Percentiles rank a stretch among this genome's conserved stretches.
These are phyloP conservation scores for Ophiodon elongatus DNA, from an alignment of 2,113 vertebrate species.

Conservation along the genomic window DNA sequence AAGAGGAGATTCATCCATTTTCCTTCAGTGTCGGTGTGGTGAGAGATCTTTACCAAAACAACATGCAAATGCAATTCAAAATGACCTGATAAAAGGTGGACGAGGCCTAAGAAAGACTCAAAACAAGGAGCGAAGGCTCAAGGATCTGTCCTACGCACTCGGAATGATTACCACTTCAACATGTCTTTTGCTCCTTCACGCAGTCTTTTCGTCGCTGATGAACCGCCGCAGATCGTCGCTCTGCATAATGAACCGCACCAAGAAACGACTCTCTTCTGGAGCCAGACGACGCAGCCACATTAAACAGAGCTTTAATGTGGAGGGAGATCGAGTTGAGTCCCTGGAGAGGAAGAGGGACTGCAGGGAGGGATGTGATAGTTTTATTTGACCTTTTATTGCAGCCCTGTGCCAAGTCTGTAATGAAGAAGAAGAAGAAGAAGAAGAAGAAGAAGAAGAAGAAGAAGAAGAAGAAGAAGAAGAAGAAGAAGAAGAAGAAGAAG, in stretches of 20 bases:
- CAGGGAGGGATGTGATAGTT: slow-evolving; percentile 75
- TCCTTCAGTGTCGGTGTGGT: neutral
- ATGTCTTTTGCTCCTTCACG: neutral
- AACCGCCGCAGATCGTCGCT: neutral
- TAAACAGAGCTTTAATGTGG: slow-evolving; percentile 52
- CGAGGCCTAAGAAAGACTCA: neutral
- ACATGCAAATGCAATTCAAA: neutral
- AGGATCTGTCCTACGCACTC: neutral
- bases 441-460: slow-evolving; percentile 47
- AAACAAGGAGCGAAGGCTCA: neutral
- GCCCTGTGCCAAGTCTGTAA: slow-evolving; percentile 69
- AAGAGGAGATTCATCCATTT: neutral
- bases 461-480: slow-evolving; percentile 37
- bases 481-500: slow-evolving; percentile 53
- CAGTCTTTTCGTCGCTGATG: neutral
- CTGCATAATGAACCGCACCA: neutral
- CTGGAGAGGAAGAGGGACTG: slow-evolving; percentile 52
- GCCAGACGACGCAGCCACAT: neutral
- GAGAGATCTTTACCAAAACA: neutral
- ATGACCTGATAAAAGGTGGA: neutral
- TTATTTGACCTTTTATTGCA: slow-evolving; percentile 75
- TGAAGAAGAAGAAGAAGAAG: slow-evolving; percentile 45
- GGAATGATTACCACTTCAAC: neutral
- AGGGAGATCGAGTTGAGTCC: slow-evolving; percentile 27
- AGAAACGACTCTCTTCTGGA: slow-evolving; percentile 15